Evolutionary conservation across 2,113 vertebrate species (phyloP).

Genomic region (Bucco capensis): DNA sequence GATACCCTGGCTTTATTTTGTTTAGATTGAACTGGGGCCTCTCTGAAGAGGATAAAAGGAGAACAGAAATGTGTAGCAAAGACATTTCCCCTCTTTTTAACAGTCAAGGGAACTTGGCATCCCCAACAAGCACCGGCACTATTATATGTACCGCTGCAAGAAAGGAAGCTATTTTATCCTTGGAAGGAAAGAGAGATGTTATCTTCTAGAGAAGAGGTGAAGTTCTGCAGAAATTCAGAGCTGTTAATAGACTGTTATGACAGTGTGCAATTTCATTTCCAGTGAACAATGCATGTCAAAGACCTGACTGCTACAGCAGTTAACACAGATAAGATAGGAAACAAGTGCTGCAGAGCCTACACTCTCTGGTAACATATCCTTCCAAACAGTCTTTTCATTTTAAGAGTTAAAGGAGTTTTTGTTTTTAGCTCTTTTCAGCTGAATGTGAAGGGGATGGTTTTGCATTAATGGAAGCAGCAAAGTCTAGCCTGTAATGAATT

Average conservation of each 20-base stretch:
- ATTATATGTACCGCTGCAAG: constrained; percentile 8
- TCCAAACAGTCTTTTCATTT: not conserved
- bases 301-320: not conserved
- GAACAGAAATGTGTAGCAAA: constrained; percentile 54
- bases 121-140: constrained; percentile 48
- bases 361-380: not conserved
- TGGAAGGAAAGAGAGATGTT: constrained; percentile 59
- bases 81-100: constrained; percentile 66
- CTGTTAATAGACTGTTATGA: constrained; percentile 51
- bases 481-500: not conserved
- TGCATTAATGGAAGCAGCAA: not conserved
- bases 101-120: constrained; percentile 62
- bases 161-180: constrained; percentile 63
- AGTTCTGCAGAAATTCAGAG: constrained; percentile 40
- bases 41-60: constrained; percentile 55
- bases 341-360: not conserved
- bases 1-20: constrained; percentile 60
- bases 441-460: not conserved
- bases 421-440: constrained; percentile 5
- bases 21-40: constrained; percentile 53
- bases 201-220: constrained; percentile 32
- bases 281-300: not conserved
- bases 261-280: constrained; percentile 20
- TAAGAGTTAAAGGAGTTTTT: constrained; percentile 11
- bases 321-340: not conserved